Evolutionary conservation across 2,888 invertebrate species (phyloP).

Genomic region (Andrena haemorrhoa): DNA sequence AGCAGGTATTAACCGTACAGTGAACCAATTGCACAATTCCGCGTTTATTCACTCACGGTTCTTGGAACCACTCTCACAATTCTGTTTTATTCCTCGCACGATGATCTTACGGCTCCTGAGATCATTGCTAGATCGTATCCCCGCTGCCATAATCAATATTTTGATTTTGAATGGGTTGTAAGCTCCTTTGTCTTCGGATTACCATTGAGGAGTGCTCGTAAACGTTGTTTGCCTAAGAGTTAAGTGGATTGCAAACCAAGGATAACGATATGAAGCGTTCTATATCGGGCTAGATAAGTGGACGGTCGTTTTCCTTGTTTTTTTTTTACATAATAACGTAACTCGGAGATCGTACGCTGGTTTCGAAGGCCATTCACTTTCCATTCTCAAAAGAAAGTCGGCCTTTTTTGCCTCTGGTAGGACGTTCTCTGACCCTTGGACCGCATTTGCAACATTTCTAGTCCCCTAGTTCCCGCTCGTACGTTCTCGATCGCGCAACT

Average conservation of each 20-base stretch:
- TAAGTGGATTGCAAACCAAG: not conserved
- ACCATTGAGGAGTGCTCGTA: not conserved
- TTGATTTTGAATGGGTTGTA: not conserved
- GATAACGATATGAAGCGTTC: not conserved
- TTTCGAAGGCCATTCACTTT: slow-evolving; percentile 72
- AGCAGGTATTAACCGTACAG: not conserved
- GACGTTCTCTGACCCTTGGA: slow-evolving; percentile 63
- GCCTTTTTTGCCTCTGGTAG: slow-evolving; percentile 52
- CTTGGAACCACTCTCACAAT: not conserved
- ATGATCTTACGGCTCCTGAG: not conserved
- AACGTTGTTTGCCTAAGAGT: not conserved
- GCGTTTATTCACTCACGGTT: not conserved
- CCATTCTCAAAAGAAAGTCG: slow-evolving; percentile 73
- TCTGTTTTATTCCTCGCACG: not conserved
- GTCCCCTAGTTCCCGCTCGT: not conserved
- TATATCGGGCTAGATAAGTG: not conserved
- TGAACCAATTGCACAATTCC: not conserved
- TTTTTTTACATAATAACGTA: slow-evolving; percentile 29
- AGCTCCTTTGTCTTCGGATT: not conserved
- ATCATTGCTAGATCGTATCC: not conserved
- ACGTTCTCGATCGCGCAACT: slow-evolving; percentile 1
- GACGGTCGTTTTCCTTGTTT: slow-evolving; percentile 13
- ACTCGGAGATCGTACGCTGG: slow-evolving; percentile 21
- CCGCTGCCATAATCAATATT: not conserved
- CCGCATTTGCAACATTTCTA: slow-evolving; percentile 43